A percentile compares a stretch with the other conserved stretches of the same genome.
Evolutionary conservation across 2,888 invertebrate species (phyloP).

Genomic region (Phalera bucephala): DNA sequence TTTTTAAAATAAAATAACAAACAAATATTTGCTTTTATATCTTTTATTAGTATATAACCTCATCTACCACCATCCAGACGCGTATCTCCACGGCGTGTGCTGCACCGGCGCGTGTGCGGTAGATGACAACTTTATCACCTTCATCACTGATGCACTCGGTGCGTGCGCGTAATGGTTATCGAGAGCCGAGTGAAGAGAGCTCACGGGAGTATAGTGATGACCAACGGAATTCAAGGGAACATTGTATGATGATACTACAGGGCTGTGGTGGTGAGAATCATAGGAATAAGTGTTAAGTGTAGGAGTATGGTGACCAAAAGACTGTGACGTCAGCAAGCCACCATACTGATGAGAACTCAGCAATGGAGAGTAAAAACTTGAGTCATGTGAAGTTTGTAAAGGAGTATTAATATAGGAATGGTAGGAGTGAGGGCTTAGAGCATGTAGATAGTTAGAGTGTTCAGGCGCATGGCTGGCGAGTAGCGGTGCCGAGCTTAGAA

Average conservation of each 20-base stretch:
- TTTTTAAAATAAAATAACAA: too few relatives aligned
- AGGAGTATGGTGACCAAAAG: too few relatives aligned
- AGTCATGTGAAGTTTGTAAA: background rate
- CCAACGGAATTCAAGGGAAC: conserved; percentile 11
- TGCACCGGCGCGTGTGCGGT: background rate
- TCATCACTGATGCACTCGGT: conserved; percentile 19
- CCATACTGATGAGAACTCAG: conserved; percentile 9
- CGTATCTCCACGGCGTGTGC: conserved; percentile 5
- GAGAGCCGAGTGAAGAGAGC: conserved; percentile 6
- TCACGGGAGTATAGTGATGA: conserved; percentile 10
- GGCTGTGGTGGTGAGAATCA: conserved; percentile 13
- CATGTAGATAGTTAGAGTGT: conserved; percentile 1
- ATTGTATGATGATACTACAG: conserved; percentile 16
- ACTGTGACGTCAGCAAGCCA: too few relatives aligned
- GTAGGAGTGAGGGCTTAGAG: background rate
- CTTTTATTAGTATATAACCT: too few relatives aligned
- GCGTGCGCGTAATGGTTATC: conserved; percentile 16
- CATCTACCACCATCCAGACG: conserved; percentile 26
- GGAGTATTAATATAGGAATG: background rate
- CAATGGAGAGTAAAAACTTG: too few relatives aligned
- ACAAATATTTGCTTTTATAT: too few relatives aligned
- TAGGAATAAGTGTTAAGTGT: too few relatives aligned
- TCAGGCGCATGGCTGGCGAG: conserved; percentile 1
- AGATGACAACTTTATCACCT: conserved; percentile 21
- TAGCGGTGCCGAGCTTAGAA: too few relatives aligned